Evolutionary conservation across 2,888 invertebrate species (phyloP).

Genomic region (Aphidius colemani): DNA sequence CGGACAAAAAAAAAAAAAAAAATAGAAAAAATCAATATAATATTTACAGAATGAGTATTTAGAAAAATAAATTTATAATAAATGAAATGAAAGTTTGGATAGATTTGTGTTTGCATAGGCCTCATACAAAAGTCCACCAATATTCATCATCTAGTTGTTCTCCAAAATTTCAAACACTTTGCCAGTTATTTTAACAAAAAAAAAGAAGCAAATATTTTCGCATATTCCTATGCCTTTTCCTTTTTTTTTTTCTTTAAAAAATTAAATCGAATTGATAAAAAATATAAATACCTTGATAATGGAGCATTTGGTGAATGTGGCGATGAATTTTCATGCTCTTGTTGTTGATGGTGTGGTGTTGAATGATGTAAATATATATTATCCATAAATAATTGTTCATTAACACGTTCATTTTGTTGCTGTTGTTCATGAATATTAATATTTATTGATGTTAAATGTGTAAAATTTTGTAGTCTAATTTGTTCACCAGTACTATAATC

Average conservation of each 20-base stretch:
- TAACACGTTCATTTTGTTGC: constrained; percentile 44
- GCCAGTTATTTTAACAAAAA: no score
- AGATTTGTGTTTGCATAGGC: no score
- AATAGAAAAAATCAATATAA: no score
- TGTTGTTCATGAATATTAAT: constrained; percentile 41
- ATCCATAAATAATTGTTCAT: constrained; percentile 52
- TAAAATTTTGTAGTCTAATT: constrained; percentile 49
- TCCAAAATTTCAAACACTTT: no score
- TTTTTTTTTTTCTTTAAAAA: constrained; percentile 1
- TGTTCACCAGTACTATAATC: constrained; percentile 51
- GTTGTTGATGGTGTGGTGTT: constrained; percentile 48
- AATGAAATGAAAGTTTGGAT: no score
- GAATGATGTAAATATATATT: constrained; percentile 48
- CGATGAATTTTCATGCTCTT: constrained; percentile 50
- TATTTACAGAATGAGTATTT: no score
- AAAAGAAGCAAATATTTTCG: constrained; percentile 44
- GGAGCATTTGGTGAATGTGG: constrained; percentile 47
- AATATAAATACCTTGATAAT: constrained; percentile 3
- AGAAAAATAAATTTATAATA: no score
- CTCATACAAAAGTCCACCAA: no score
- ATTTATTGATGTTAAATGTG: constrained; percentile 55
- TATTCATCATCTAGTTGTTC: no score
- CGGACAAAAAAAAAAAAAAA: no score
- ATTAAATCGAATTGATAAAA: not conserved
- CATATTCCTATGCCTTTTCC: constrained; percentile 1